phyloP scores from a whole-genome alignment of 1,140 invertebrate genomes.

The Drosophila baimaii region DNA sequence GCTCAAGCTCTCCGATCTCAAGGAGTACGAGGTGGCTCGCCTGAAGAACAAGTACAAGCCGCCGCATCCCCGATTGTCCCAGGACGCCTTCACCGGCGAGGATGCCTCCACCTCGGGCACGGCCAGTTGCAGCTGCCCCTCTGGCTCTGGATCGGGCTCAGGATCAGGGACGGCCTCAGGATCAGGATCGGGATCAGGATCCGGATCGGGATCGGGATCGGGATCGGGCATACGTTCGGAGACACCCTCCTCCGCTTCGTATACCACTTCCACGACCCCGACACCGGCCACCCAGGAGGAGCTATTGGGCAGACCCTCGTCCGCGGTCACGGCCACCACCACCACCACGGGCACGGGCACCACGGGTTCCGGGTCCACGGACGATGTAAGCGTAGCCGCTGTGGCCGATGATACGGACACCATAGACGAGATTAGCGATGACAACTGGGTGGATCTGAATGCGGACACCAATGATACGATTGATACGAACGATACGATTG shows the following conservation, averaged over 20 bases:
- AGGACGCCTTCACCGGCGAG: slow-evolving; percentile 35
- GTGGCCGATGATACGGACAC: slow-evolving; percentile 66
- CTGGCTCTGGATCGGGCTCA: not conserved
- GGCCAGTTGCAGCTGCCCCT: slow-evolving; percentile 24
- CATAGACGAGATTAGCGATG: slow-evolving; percentile 66
- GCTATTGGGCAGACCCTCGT: slow-evolving; percentile 14
- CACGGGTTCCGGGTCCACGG: slow-evolving; percentile 57
- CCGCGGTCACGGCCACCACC: slow-evolving; percentile 32
- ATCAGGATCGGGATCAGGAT: not conserved
- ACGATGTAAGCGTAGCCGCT: slow-evolving; percentile 61
- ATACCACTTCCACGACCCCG: slow-evolving; percentile 51
- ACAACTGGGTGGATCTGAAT: slow-evolving; percentile 68
- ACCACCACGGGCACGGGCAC: slow-evolving; percentile 37
- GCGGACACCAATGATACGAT: slow-evolving; percentile 44
- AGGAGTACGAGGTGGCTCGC: slow-evolving; percentile 61
- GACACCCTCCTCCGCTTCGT: slow-evolving; percentile 36
- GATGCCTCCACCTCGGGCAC: slow-evolving; percentile 47
- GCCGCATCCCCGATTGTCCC: not conserved
- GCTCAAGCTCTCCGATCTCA: slow-evolving; percentile 55
- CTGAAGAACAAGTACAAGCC: slow-evolving; percentile 40
- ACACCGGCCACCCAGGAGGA: slow-evolving; percentile 52
- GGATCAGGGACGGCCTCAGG: slow-evolving; percentile 11
- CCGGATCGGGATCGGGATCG: slow-evolving; percentile 1
- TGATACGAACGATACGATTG: slow-evolving; percentile 11
- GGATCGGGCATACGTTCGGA: slow-evolving; percentile 24